Evolutionary conservation across 2,797 vertebrate species (phyloP), one percentile per base, ranked within the genome.

Genomic region (Dryobates pubescens): DNA sequence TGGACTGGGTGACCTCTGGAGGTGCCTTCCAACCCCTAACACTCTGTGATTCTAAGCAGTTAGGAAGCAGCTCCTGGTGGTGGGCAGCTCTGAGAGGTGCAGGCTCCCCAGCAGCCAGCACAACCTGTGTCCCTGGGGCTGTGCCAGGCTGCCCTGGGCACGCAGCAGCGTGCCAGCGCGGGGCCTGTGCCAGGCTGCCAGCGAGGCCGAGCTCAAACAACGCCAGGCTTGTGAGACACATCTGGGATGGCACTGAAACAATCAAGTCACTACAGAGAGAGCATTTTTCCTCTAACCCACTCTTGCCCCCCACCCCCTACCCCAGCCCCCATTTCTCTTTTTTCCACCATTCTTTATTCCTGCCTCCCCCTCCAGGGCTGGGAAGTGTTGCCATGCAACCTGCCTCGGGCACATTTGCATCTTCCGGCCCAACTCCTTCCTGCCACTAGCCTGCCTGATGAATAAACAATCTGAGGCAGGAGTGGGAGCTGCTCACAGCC

Each of bases 261-360:
- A 94, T 71, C 27, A 95, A 96, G 81, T 57, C 54, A 84, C 79
- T 41, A 88, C 70, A 94, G 90, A 95, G 76, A 94, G 20, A 64
- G 79, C 3, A 1, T 69, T 81, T 94, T 85, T 59, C 89, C 81
- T 77, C 79, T 70, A 73, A 17, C 51, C 43, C 73, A 43, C 70
- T 90, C 63, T 84, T 92, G 81, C 74, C 51, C 24, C 10, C 36
- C 10, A 10, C 36, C 36, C 38, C 38, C 38, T 23, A n/a, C 22
- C 47, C 20, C 65, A 65, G 38, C 85, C 74, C 77, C 67, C 67
- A 36, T 87, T 80, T 74, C 34, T 95, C 38, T 81, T 91, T 78
- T 91, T 77, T 75, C 81, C 89, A 72, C 10, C 68, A 89, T 80
- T 91, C 82, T 82, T 90, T 83, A 90, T 91, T 89, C 73, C 34